A percentile compares a stretch with the other conserved stretches of the same genome.
These are phyloP conservation scores for Eunapius fragilis DNA, from an alignment of 37 sponge, comb jelly and placozoan genomes.

Conservation along the genomic window DNA sequence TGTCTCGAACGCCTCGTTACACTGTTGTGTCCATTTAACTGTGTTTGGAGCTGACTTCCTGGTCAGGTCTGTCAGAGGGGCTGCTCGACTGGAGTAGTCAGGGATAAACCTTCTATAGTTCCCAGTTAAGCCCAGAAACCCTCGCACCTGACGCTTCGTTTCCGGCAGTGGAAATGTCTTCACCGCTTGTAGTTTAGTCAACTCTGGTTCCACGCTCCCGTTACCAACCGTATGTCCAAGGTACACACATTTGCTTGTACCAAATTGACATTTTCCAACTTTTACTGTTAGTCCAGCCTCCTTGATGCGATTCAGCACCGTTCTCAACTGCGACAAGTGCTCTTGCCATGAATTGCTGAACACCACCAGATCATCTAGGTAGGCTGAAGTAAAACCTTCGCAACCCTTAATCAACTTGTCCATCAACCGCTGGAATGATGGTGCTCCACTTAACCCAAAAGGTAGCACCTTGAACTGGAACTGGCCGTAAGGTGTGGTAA, in stretches of 20 bases:
- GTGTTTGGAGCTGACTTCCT: slow-evolving; percentile 18
- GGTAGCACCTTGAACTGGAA: slow-evolving; percentile 56
- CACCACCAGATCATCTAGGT: slow-evolving; percentile 29
- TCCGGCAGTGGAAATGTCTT: slow-evolving; percentile 14
- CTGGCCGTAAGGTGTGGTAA: no score
- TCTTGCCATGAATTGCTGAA: slow-evolving; percentile 7
- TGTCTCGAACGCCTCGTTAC: slow-evolving; percentile 21
- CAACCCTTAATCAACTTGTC: slow-evolving; percentile 20
- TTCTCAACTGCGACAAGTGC: slow-evolving; percentile 6
- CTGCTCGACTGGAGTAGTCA: slow-evolving; percentile 13
- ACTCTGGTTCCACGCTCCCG: slow-evolving; percentile 7
- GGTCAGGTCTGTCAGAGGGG: slow-evolving; percentile 18
- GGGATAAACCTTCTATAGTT: slow-evolving; percentile 54
- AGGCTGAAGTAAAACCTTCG: slow-evolving; percentile 16
- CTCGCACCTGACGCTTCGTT: slow-evolving; percentile 34
- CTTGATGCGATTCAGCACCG: slow-evolving; percentile 4
- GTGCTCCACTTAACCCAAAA: slow-evolving; percentile 56
- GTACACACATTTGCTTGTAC: no score
- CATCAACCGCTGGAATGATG: slow-evolving; percentile 63
- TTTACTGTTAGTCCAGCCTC: no score
- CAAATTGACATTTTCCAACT: no score
- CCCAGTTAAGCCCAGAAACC: slow-evolving; percentile 40
- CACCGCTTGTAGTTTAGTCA: slow-evolving; percentile 21
- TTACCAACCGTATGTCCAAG: no score
- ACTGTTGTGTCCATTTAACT: slow-evolving; percentile 10